Evolutionary conservation across 2,113 vertebrate genomes (phyloP), one percentile per base, ranked within the genome.

Genomic region (Ariopsis seemanni): DNA sequence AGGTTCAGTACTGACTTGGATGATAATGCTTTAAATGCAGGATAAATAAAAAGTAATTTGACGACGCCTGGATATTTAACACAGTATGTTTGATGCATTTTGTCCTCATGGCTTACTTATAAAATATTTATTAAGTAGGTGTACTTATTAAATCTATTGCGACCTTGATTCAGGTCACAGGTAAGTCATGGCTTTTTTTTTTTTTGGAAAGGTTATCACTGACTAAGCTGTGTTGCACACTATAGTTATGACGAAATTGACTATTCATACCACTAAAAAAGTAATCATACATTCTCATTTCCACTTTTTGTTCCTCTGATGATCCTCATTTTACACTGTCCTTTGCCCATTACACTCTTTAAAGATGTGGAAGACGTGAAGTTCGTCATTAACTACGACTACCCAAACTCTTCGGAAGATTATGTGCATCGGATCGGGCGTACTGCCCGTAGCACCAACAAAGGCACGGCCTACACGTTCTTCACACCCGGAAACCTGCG

Each of bases 331-430:
- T 34, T 9, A 53, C 30, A 89, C 88, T 79, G 53, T 30, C 18
- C 20, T 83, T 82, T 89, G 0, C 86, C 67, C 50, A 86, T 79
- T 58, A 79, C 58, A 30, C 82, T 42, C 79, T 82, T 65, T 89
- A 90, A 96, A 99, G 98, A 99, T 0, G 98, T 99, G 96, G 98
- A 99, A 94, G 98, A 99, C 79, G 94, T 99, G 92, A 99, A 99
- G 95, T 99, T 99, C 93, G 98, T 99, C 95, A 99, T 99, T 96
- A 99, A 99, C 96, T 99, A 99, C 92, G 98, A 99, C 95, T 99
- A 99, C 94, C 98, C 98, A 86, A 98, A 96, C 95, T 99, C 96
- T 90, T 99, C 98, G 0, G 98, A 99, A 94, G 98, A 99, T 93
- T 99, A 99, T 0, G 98, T 99, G 90, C 98, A 99, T 90, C 96